Evolutionary conservation across 2,113 vertebrate species (phyloP).

Genomic region (Hippocampus barbouri): DNA sequence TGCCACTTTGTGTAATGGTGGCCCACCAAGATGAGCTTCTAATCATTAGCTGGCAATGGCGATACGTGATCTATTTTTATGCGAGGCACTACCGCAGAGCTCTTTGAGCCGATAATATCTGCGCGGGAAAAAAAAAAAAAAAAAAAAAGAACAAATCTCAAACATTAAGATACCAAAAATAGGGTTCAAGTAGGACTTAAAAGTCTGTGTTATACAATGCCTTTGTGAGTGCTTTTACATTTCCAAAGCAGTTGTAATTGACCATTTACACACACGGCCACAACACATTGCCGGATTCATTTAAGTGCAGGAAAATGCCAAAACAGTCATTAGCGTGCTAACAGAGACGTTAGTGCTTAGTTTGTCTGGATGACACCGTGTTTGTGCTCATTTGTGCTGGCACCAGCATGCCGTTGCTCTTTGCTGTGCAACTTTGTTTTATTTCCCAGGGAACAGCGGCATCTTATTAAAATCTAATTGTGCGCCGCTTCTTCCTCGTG

Average conservation of each 20-base stretch:
- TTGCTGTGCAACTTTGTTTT: slow-evolving; percentile 23
- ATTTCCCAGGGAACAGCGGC: slow-evolving; percentile 41
- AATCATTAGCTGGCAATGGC: background rate
- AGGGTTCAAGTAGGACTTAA: background rate
- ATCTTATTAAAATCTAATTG: slow-evolving; percentile 63
- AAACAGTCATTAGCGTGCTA: slow-evolving; percentile 57
- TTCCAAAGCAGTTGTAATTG: slow-evolving; percentile 58
- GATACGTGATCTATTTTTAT: background rate
- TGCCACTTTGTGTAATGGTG: slow-evolving; percentile 41
- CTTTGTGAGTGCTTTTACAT: slow-evolving; percentile 48
- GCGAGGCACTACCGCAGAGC: background rate
- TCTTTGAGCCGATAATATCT: background rate
- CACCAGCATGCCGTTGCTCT: slow-evolving; percentile 51
- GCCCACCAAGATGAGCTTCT: background rate
- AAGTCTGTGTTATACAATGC: slow-evolving; percentile 24
- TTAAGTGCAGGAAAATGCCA: slow-evolving; percentile 51
- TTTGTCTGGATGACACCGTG: slow-evolving; percentile 32
- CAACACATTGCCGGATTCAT: slow-evolving; percentile 36
- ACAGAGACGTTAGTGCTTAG: slow-evolving; percentile 47
- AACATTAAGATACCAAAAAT: background rate
- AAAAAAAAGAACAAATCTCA: background rate
- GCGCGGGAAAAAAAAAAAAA: background rate
- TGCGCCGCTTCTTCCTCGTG: slow-evolving; percentile 37
- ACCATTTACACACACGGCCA: slow-evolving; percentile 40
- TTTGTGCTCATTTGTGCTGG: slow-evolving; percentile 56